Conservation (phyloP, 2,113 vertebrate genomes). For the Acanthochromis polyacanthus region DNA sequence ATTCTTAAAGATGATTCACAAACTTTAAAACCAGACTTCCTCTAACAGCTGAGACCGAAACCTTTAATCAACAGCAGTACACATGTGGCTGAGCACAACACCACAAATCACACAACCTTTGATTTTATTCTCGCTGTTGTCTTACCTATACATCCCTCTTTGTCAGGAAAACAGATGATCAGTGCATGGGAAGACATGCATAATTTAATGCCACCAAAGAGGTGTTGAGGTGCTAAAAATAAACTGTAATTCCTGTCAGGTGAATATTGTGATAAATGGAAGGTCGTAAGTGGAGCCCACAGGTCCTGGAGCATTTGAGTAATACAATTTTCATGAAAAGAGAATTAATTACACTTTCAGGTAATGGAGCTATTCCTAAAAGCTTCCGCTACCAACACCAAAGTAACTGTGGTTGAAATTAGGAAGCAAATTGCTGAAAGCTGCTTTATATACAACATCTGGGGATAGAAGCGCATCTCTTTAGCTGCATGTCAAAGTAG, state of each 20-base stretch:
- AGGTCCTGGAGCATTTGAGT: slow-evolving; percentile 75
- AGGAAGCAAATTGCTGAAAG: slow-evolving; percentile 41
- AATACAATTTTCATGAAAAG: slow-evolving; percentile 83
- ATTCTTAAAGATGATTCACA: slow-evolving; percentile 52
- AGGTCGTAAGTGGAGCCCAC: slow-evolving; percentile 61
- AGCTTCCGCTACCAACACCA: slow-evolving; percentile 27
- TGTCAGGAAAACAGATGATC: slow-evolving; percentile 71
- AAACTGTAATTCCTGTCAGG: slow-evolving; percentile 76
- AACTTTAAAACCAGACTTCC: slow-evolving; percentile 34
- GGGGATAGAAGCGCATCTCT: not conserved
- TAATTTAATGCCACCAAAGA: slow-evolving; percentile 79
- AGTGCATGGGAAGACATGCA: slow-evolving; percentile 69
- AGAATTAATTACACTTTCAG: slow-evolving; percentile 82
- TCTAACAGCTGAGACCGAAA: slow-evolving; percentile 3
- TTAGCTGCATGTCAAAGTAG: slow-evolving; percentile 8
- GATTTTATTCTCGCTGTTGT: slow-evolving; percentile 14
- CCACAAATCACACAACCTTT: slow-evolving; percentile 27
- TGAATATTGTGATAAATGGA: slow-evolving; percentile 81
- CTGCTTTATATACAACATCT: slow-evolving; percentile 4
- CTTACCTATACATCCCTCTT: slow-evolving; percentile 39
- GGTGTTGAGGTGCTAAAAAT: slow-evolving; percentile 80
- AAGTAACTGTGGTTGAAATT: slow-evolving; percentile 58
- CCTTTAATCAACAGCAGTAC: slow-evolving; percentile 24
- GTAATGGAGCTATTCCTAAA: slow-evolving; percentile 79
- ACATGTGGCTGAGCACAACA: not conserved